These are phyloP conservation scores for Molothrus aeneus DNA, from an alignment of 2,797 vertebrate genomes.

Conservation along the genomic window DNA sequence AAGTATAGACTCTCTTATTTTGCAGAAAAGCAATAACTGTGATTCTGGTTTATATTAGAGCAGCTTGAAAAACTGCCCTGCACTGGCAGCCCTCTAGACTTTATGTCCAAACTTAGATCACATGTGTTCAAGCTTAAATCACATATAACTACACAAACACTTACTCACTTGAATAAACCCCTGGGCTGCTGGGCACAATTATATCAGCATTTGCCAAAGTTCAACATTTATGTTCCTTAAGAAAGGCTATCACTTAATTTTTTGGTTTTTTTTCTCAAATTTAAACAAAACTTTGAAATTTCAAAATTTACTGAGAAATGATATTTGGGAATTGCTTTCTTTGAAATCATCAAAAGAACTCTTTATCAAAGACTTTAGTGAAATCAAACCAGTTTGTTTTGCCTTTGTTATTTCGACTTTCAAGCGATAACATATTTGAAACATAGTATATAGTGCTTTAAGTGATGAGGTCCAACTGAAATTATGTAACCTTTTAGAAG, in stretches of 20 bases:
- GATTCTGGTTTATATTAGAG: not conserved
- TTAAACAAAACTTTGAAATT: not conserved
- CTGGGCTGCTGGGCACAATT: not conserved
- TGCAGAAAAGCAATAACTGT: not conserved
- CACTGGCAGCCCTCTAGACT: not conserved
- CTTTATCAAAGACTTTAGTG: not conserved
- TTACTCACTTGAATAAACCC: not conserved
- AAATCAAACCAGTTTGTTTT: slow-evolving; percentile 2
- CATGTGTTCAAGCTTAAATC: not conserved
- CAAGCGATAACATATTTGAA: slow-evolving; percentile 25
- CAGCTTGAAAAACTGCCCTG: not conserved
- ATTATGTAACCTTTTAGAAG: slow-evolving; percentile 44
- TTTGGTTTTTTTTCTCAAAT: not conserved
- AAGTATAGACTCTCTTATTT: not conserved
- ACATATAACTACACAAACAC: not conserved
- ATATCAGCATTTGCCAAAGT: not conserved
- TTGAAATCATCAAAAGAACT: not conserved
- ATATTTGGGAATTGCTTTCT: not conserved
- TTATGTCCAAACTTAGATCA: not conserved
- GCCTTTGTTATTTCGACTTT: not conserved
- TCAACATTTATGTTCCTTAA: not conserved
- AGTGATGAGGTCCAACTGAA: not conserved
- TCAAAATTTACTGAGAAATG: not conserved
- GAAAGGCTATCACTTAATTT: not conserved
- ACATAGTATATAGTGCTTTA: not conserved